These are phyloP conservation scores for Panzeria rudis DNA, from an alignment of 2,888 invertebrate genomes.

Conservation along the genomic window DNA sequence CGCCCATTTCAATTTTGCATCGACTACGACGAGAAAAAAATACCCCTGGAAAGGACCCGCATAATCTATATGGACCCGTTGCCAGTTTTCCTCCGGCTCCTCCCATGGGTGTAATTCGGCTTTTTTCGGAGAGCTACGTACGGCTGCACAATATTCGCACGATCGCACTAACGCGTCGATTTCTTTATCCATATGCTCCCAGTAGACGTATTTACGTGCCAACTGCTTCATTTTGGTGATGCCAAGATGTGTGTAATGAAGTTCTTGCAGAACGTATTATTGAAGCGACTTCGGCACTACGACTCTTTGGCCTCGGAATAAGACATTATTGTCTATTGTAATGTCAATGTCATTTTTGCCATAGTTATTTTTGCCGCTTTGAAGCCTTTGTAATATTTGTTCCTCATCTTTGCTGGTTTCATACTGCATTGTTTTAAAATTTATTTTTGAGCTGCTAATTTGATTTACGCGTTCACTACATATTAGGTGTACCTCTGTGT, in stretches of 20 bases:
- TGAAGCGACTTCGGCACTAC: background rate
- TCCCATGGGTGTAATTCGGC: no score
- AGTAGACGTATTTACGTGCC: background rate
- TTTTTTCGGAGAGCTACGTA: no score
- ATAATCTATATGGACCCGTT: no score
- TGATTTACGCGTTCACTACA: slow-evolving; percentile 28
- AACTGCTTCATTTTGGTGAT: no score
- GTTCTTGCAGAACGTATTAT: background rate
- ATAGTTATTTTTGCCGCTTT: background rate
- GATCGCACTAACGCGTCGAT: background rate
- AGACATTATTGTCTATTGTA: background rate
- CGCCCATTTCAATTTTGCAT: slow-evolving; percentile 6
- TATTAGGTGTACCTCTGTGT: background rate
- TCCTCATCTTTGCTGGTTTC: slow-evolving; percentile 58
- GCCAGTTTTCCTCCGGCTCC: no score
- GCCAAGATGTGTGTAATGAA: slow-evolving; percentile 6
- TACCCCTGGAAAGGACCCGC: no score
- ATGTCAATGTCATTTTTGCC: background rate
- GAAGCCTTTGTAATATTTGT: background rate
- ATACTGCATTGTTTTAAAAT: no score
- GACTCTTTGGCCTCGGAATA: background rate
- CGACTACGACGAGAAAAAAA: background rate
- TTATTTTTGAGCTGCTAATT: slow-evolving; percentile 30
- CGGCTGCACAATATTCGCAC: no score
- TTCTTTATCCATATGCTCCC: background rate